These are phyloP conservation scores for Catostylus mosaicus DNA, from an alignment of 30 jellyfish, hydroid and myxozoan species.

Conservation along the genomic window DNA sequence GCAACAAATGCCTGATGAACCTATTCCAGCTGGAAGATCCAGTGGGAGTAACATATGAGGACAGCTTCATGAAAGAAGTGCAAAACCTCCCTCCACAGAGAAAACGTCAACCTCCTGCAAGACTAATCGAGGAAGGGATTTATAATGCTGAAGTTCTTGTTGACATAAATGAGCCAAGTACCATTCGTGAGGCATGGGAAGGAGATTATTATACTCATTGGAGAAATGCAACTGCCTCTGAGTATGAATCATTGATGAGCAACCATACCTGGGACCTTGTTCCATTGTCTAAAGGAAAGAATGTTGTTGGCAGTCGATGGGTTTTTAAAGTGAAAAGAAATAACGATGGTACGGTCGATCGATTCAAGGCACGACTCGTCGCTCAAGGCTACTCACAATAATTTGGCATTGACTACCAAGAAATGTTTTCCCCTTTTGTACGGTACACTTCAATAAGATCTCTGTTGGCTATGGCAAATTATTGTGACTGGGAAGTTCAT, in stretches of 20 bases:
- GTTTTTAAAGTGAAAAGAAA: slow-evolving; percentile 21
- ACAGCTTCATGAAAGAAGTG: slow-evolving; percentile 20
- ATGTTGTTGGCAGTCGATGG: slow-evolving; percentile 51
- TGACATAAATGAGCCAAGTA: slow-evolving; percentile 55
- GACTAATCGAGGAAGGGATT: too few relatives aligned
- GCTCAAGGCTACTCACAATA: slow-evolving; percentile 64
- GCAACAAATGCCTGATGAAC: slow-evolving; percentile 2
- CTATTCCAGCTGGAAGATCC: slow-evolving; percentile 4
- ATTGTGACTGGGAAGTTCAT: slow-evolving; percentile 41
- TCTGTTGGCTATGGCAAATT: slow-evolving; percentile 37
- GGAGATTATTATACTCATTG: slow-evolving; percentile 21
- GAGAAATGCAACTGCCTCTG: slow-evolving; percentile 54
- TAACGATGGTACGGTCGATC: slow-evolving; percentile 46
- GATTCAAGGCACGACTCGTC: slow-evolving; percentile 60
- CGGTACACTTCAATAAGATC: slow-evolving; percentile 50
- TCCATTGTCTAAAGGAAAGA: slow-evolving; percentile 44
- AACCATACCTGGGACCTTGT: slow-evolving; percentile 54
- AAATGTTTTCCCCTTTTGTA: slow-evolving; percentile 50
- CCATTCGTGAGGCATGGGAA: slow-evolving; percentile 34
- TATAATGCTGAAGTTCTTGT: slow-evolving; percentile 4
- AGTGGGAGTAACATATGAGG: slow-evolving; percentile 47
- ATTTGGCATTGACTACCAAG: slow-evolving; percentile 51
- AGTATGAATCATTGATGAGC: too few relatives aligned
- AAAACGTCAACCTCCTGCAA: slow-evolving; percentile 30
- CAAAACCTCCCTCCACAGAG: slow-evolving; percentile 38